Conservation (phyloP, 1,140 invertebrate species). For the Semibalanus balanoides region DNA sequence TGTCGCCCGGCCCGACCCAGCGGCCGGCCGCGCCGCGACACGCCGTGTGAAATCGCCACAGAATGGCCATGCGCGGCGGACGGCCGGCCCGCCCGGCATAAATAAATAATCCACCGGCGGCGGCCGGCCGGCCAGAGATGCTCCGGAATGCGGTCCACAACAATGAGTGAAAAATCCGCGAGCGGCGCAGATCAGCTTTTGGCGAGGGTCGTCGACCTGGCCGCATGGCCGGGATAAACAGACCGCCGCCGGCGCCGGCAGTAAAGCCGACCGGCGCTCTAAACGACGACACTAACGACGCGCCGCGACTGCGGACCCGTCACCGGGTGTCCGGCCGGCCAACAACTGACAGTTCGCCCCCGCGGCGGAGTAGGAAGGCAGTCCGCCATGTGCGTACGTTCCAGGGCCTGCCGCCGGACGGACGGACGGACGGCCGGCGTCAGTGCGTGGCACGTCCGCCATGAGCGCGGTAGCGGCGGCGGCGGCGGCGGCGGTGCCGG, state of each 20-base stretch:
- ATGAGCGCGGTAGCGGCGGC: neutral
- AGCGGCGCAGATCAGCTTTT: neutral
- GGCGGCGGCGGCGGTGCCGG: too few species aligned
- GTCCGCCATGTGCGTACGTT: too few species aligned
- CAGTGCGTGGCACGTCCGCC: neutral
- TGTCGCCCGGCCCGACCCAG: too few species aligned
- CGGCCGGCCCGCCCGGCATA: neutral
- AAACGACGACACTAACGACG: too few species aligned
- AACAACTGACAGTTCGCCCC: too few species aligned
- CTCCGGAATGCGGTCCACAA: neutral
- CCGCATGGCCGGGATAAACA: neutral
- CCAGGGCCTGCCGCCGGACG: too few species aligned
- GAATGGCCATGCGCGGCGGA: neutral
- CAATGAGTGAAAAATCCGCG: constrained; percentile 1
- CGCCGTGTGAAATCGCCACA: neutral
- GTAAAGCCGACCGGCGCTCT: neutral
- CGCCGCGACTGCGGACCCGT: too few species aligned
- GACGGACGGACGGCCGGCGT: too few species aligned
- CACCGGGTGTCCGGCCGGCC: too few species aligned
- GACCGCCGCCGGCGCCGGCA: too few species aligned
- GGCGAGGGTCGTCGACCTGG: neutral
- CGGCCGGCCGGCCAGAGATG: neutral
- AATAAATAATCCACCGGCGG: neutral
- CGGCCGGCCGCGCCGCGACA: too few species aligned
- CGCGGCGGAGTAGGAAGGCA: too few species aligned